Evolutionary conservation across 2,888 invertebrate species (phyloP), one percentile per base, ranked within the genome.

Genomic region (Frankliniella intonsa): DNA sequence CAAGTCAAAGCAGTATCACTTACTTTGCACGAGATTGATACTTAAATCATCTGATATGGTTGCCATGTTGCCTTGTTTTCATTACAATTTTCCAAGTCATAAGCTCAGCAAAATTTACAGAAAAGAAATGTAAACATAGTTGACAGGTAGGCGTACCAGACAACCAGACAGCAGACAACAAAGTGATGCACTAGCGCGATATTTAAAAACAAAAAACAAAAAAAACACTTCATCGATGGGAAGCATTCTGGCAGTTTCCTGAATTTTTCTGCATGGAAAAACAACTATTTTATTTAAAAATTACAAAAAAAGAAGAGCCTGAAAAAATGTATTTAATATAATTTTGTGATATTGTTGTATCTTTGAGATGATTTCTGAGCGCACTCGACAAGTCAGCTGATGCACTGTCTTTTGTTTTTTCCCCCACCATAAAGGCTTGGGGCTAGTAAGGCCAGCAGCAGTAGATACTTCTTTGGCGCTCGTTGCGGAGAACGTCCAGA

Each of bases 371-470:
- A 76, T 76, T 76, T 76, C 69, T 76, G 69, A 76, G 25, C 5
- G 69, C 25, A 76, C 69, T 25, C 69, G 22, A 76, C 69, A 22
- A 76, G 69, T 25, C 69, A 76, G 69, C 69, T 76, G 69, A 76
- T 76, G 69, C 2, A 22, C 69, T 7, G 25, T 76, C 69, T 25
- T 25, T 76, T 76, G 69, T 76, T 76, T 76, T 25, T 11, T 11
- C 69, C 69, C 69, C 69, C 69, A 76, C 69, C 69, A 76, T 76
- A 76, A 25, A 76, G 22, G 22, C 25, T 76, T 22, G 22, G 69
- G 25, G 69, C 8, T 76, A 25, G 38, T 38, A 38, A 5, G 38
- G 5, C 69, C 25, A 76, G 17, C 55, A 76, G 69, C 69, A 76
- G 62, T 62, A 62, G 69, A 25, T 25, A 76, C 25, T 76, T 25